Percentiles rank a stretch among this genome's conserved stretches.
phyloP scores from a whole-genome alignment of 2,797 vertebrate species.

The Xenops minutus region DNA sequence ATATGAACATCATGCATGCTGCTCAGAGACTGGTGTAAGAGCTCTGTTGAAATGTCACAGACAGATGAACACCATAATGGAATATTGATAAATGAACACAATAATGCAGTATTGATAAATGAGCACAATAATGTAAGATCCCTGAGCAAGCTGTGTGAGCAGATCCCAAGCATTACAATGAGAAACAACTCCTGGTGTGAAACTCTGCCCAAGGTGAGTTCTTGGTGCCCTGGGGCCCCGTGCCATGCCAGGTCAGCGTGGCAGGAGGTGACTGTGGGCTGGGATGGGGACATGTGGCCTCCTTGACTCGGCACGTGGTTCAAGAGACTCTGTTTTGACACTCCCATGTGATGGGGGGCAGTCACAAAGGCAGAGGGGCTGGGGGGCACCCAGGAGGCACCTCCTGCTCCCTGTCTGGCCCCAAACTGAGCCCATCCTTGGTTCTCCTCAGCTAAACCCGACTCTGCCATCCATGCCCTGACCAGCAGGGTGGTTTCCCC shows the following conservation, averaged over 20 bases:
- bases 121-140: background rate
- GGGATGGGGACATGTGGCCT: background rate
- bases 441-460: background rate
- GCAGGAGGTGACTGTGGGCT: background rate
- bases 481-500: background rate
- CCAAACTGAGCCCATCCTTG: background rate
- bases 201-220: background rate
- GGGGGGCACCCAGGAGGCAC: background rate
- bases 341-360: background rate
- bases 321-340: background rate
- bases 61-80: background rate
- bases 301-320: fast-evolving
- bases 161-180: background rate
- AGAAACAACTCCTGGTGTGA: background rate
- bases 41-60: background rate
- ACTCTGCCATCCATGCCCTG: background rate
- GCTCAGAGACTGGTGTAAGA: background rate
- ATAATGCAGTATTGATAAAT: background rate
- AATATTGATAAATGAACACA: background rate
- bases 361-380: fast-evolving
- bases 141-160: background rate
- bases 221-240: background rate
- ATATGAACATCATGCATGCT: fast-evolving
- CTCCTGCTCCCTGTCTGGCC: background rate
- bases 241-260: background rate